phyloP scores from a whole-genome alignment of 2,113 vertebrate species.

The Bubo blakistoni region DNA sequence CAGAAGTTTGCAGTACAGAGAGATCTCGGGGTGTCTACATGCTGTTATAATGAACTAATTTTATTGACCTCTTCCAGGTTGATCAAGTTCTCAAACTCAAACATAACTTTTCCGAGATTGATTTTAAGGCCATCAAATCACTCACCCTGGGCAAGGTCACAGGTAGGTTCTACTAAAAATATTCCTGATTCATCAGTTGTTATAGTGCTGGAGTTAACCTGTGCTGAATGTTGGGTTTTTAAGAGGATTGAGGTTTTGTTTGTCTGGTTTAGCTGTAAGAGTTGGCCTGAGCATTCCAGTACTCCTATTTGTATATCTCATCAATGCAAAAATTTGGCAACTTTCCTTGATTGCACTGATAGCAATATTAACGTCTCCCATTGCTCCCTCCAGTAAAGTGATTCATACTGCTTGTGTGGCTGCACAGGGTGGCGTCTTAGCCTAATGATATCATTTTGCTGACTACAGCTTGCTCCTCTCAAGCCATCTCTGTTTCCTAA shows the following conservation, averaged over 20 bases:
- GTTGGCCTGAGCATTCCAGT: background rate
- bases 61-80: constrained; percentile 79
- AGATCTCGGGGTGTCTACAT: background rate
- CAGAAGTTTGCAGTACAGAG: background rate
- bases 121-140: constrained; percentile 86
- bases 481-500: background rate
- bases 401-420: background rate
- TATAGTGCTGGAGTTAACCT: background rate
- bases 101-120: constrained; percentile 87
- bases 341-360: background rate
- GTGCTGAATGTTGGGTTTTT: background rate
- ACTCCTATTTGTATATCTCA: background rate
- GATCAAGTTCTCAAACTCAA: constrained; percentile 87
- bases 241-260: background rate
- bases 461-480: background rate
- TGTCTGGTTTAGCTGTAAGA: background rate
- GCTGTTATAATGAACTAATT: constrained; percentile 17
- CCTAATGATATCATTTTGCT: background rate
- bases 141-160: constrained; percentile 90
- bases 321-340: background rate
- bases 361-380: background rate
- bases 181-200: background rate
- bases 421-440: background rate
- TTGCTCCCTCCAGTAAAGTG: background rate
- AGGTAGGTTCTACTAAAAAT: constrained; percentile 74